Conservation (phyloP, 2,888 invertebrate species). For the Linnaemya tessellans region DNA sequence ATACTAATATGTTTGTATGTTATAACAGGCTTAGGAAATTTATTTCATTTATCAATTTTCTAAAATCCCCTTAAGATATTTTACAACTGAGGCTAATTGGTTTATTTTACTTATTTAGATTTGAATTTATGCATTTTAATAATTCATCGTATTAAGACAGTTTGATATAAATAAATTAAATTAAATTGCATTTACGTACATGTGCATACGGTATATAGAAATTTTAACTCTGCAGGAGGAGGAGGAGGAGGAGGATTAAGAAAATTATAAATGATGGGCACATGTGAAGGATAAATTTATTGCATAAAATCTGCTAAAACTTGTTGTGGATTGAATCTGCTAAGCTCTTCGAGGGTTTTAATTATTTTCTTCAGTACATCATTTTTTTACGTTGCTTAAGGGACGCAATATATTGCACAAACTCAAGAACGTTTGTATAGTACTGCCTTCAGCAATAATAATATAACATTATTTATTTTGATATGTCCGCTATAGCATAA, state of each 20-base stretch:
- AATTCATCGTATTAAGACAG: slow-evolving; percentile 63
- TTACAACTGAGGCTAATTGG: slow-evolving; percentile 71
- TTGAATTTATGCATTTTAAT: slow-evolving; percentile 65
- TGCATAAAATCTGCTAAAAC: not conserved
- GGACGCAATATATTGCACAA: not conserved
- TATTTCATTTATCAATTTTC: slow-evolving; percentile 69
- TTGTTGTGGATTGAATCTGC: not conserved
- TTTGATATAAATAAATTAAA: slow-evolving; percentile 56
- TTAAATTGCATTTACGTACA: slow-evolving; percentile 38
- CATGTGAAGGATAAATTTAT: not conserved
- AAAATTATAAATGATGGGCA: not conserved
- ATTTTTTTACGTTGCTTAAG: not conserved
- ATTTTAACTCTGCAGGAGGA: not conserved
- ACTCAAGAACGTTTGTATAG: no score
- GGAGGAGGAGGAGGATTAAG: not conserved
- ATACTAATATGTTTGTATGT: not conserved
- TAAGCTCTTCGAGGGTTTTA: not conserved
- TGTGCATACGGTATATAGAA: slow-evolving; percentile 21
- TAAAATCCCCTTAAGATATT: slow-evolving; percentile 69
- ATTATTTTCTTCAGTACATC: not conserved
- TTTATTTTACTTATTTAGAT: slow-evolving; percentile 69
- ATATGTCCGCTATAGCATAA: no score
- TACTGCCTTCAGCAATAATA: no score
- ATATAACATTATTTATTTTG: no score
- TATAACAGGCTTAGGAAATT: slow-evolving; percentile 49